These are phyloP conservation scores for Protonibea diacanthus DNA, from an alignment of 2,797 vertebrate species.

Conservation along the genomic window DNA sequence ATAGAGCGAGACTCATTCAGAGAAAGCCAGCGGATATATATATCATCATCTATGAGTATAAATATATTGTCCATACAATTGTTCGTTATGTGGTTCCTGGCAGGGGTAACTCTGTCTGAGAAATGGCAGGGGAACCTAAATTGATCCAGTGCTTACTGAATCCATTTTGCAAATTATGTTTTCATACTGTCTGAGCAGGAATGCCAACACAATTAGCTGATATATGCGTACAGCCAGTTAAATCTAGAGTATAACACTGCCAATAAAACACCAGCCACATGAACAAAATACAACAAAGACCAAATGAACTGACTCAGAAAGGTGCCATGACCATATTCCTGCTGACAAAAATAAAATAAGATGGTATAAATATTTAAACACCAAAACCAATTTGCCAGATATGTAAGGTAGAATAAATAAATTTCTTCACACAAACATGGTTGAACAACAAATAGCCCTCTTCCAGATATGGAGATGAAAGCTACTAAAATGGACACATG, in stretches of 20 bases:
- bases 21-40: background rate
- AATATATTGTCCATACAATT: slow-evolving; percentile 36
- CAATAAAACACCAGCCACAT: background rate
- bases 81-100: slow-evolving; percentile 29
- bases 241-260: background rate
- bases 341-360: background rate
- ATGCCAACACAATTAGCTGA: slow-evolving; percentile 46
- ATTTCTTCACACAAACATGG: background rate
- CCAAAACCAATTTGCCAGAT: background rate
- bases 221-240: slow-evolving; percentile 25
- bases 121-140: slow-evolving; percentile 26
- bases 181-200: slow-evolving; percentile 45
- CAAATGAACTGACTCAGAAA: slow-evolving; percentile 6
- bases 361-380: slow-evolving; percentile 18
- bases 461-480: background rate
- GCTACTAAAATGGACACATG: slow-evolving; percentile 15
- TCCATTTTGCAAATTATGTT: slow-evolving; percentile 73
- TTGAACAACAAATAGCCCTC: background rate
- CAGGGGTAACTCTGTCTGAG: slow-evolving; percentile 16
- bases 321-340: background rate
- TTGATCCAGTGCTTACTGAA: slow-evolving; percentile 54
- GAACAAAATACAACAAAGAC: slow-evolving; percentile 1
- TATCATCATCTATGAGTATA: background rate
- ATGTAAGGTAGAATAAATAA: background rate
- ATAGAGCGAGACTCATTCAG: slow-evolving; percentile 1